Evolutionary conservation across 2,113 vertebrate genomes (phyloP), one percentile per base, ranked within the genome.

Genomic region (Cyphomyrus plagiostoma): DNA sequence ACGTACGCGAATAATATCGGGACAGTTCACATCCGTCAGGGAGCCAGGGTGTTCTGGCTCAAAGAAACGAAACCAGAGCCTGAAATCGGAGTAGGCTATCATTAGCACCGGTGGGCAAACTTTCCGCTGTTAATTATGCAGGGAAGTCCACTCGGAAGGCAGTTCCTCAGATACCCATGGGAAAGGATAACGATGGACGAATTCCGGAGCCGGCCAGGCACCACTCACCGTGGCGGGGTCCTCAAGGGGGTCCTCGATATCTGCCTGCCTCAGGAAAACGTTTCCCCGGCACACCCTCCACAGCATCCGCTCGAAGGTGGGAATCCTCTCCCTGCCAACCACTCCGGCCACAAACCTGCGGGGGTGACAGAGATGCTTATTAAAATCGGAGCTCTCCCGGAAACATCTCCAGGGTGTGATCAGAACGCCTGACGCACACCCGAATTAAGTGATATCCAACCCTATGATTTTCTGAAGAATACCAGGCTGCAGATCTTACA

Each of bases 261-360:
- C 98, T 3, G 98, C 97, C 92, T 99, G 98, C 4, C 98, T 96
- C 93, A 99, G 94, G 95, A 99, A 99, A 1, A 99, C 98, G 1
- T 99, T 99, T 15, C 98, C 98, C 2, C 98, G 97, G 93, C 98
- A 99, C 94, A 99, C 98, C 3, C 98, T 95, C 98, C 98, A 99
- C 92, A 99, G 94, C 98, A 99, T 99, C 91, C 98, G 96, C 94
- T 99, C 98, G 90, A 99, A 99, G 0, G 96, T 98, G 30, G 98
- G 98, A 91, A 99, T 97, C 84, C 98, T 96, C 94, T 99, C 98
- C 0, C 98, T 97, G 93, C 96, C 97, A 94, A 99, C 99, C 88
- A 99, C 98, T 0, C 98, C 98, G 0, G 98, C 98, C 93, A 99
- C 98, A 92, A 99, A 99, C 87, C 98, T 99, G 93, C 3, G 46